Evolutionary conservation across 2,797 vertebrate genomes (phyloP).

Genomic region (Kryptopterus vitreolus): DNA sequence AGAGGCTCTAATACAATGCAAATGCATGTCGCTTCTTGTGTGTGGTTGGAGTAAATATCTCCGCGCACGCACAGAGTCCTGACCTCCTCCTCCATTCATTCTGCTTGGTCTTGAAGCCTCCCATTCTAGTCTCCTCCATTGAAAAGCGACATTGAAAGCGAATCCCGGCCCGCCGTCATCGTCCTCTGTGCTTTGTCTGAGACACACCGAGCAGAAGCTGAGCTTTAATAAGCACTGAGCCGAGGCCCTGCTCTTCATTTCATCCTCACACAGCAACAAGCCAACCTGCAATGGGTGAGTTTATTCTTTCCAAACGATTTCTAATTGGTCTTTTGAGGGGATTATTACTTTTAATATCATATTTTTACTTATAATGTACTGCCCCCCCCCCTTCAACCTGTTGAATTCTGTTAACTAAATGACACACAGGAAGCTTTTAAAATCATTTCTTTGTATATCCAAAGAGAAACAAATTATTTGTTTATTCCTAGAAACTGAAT

Average conservation of each 20-base stretch:
- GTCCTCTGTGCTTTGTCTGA: conserved; percentile 73
- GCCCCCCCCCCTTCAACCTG: background rate
- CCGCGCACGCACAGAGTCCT: conserved; percentile 59
- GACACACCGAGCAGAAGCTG: conserved; percentile 30
- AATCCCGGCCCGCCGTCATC: conserved; percentile 51
- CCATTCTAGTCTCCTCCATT: conserved; percentile 60
- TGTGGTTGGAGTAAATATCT: conserved; percentile 53
- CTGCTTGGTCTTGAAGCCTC: conserved; percentile 33
- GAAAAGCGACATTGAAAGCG: conserved; percentile 73
- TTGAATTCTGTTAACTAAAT: background rate
- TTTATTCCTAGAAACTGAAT: too few relatives aligned
- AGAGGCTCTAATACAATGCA: conserved; percentile 13
- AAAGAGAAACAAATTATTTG: too few relatives aligned
- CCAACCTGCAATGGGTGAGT: background rate
- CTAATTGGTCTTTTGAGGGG: too few relatives aligned
- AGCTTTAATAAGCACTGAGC: conserved; percentile 6
- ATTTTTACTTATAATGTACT: background rate
- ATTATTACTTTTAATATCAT: background rate
- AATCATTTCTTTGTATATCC: background rate
- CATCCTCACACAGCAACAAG: background rate
- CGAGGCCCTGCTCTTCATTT: background rate
- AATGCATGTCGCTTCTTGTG: conserved; percentile 21
- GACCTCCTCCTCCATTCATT: conserved; percentile 71
- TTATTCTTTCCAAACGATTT: background rate
- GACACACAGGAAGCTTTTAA: background rate